phyloP scores from a whole-genome alignment of 2,888 invertebrate species.

The Ophioninae sp. region DNA sequence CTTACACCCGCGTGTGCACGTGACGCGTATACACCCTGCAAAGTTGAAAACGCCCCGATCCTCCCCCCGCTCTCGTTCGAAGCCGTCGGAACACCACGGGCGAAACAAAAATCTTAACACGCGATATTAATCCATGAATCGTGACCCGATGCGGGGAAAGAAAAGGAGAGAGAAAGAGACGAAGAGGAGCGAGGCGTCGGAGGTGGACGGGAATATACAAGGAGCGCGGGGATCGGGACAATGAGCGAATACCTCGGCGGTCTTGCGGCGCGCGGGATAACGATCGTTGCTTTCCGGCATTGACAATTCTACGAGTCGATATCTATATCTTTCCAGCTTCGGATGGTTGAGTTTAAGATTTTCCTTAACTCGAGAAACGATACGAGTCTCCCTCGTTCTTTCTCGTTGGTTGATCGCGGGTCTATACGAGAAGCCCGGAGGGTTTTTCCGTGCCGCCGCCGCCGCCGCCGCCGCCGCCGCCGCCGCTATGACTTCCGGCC shows the following conservation, averaged over 20 bases:
- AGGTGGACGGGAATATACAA: conserved; percentile 4
- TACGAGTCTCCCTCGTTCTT: conserved; percentile 34
- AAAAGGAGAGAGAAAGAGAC: neutral
- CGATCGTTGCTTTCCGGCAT: conserved; percentile 63
- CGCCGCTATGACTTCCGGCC: conserved; percentile 73
- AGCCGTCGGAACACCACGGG: neutral
- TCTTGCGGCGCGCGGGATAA: conserved; percentile 51
- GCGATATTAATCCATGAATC: neutral
- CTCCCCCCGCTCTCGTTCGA: neutral
- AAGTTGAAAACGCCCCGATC: neutral
- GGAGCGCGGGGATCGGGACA: conserved; percentile 50
- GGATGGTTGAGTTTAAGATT: conserved; percentile 56
- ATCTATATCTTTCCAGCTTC: conserved; percentile 25
- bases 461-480: too few species aligned
- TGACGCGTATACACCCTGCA: conserved; percentile 49
- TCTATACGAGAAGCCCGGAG: conserved; percentile 39
- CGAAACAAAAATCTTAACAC: neutral
- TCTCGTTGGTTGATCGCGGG: conserved; percentile 9
- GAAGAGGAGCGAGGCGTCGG: neutral
- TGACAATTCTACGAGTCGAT: conserved; percentile 55
- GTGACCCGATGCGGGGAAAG: neutral
- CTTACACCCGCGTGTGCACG: conserved; percentile 44
- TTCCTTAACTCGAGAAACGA: conserved; percentile 49
- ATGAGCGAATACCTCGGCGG: conserved; percentile 48
- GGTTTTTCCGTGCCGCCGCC: conserved; percentile 65